Evolutionary conservation across 2,113 vertebrate species (phyloP).

Genomic region (Rostratula benghalensis): DNA sequence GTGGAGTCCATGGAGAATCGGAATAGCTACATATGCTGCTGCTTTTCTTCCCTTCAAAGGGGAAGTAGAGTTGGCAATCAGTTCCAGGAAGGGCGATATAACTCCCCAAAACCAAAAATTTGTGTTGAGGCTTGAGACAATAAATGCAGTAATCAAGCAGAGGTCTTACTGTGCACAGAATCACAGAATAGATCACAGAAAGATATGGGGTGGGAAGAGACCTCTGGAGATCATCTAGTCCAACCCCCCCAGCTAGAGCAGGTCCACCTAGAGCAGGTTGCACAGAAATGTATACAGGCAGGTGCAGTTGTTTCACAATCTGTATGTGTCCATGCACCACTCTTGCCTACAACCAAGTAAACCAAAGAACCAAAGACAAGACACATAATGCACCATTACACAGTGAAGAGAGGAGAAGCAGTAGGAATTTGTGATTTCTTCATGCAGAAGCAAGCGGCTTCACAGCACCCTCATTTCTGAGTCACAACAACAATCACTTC

Average conservation of each 20-base stretch:
- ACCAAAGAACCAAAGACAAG: neutral
- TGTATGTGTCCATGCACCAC: neutral
- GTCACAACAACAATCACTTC: neutral
- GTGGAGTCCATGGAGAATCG: neutral
- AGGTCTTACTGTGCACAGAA: neutral
- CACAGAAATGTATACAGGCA: too few relatives aligned
- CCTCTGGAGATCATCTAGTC: too few relatives aligned
- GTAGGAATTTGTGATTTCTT: neutral
- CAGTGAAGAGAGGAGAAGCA: neutral
- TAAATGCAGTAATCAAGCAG: neutral
- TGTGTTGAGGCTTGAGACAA: neutral
- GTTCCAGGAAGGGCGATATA: neutral
- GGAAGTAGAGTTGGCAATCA: neutral
- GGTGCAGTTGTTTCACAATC: neutral
- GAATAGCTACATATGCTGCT: neutral
- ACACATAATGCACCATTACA: neutral
- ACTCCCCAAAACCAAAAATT: neutral
- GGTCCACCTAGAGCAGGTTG: too few relatives aligned
- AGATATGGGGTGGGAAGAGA: too few relatives aligned
- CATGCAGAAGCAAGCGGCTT: neutral
- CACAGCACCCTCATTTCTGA: neutral
- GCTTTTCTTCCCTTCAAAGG: neutral
- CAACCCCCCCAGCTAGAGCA: too few relatives aligned
- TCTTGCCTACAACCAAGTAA: neutral
- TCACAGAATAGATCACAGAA: too few relatives aligned